Percentiles rank a stretch among this genome's conserved stretches.
phyloP scores from a whole-genome alignment of 2,888 invertebrate species.

The Chloroclystis v-ata region DNA sequence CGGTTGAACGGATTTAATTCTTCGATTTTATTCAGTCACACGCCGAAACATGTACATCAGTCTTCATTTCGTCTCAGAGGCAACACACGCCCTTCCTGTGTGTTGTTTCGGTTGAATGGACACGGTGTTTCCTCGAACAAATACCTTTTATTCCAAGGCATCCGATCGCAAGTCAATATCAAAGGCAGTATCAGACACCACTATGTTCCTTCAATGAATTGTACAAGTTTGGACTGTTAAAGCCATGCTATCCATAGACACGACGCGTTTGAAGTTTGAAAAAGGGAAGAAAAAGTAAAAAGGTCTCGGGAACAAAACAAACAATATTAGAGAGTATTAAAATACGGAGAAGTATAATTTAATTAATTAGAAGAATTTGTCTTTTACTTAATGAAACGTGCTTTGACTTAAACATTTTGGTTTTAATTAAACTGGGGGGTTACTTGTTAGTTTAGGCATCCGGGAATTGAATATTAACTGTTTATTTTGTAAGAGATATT shows the following conservation, averaged over 20 bases:
- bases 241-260: no score
- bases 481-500: slow-evolving; percentile 1
- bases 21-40: neutral
- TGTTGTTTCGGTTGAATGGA: slow-evolving; percentile 28
- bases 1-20: neutral
- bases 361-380: slow-evolving; percentile 55
- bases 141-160: slow-evolving; percentile 17
- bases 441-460: slow-evolving; percentile 14
- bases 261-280: neutral
- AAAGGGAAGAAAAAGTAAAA: neutral
- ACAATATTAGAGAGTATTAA: slow-evolving; percentile 43
- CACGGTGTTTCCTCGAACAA: slow-evolving; percentile 17
- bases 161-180: slow-evolving; percentile 16
- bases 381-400: slow-evolving; percentile 51
- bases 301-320: slow-evolving; percentile 36
- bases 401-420: slow-evolving; percentile 44
- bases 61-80: slow-evolving; percentile 42
- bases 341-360: slow-evolving; percentile 43
- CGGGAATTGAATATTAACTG: slow-evolving; percentile 1
- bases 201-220: neutral
- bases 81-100: slow-evolving; percentile 33
- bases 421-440: slow-evolving; percentile 44
- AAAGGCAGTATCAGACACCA: slow-evolving; percentile 10
- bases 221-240: neutral
- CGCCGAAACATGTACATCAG: slow-evolving; percentile 29